These are phyloP conservation scores for Acropora tenuis DNA, from an alignment of 64 coral and sea anemone species.

Conservation along the genomic window DNA sequence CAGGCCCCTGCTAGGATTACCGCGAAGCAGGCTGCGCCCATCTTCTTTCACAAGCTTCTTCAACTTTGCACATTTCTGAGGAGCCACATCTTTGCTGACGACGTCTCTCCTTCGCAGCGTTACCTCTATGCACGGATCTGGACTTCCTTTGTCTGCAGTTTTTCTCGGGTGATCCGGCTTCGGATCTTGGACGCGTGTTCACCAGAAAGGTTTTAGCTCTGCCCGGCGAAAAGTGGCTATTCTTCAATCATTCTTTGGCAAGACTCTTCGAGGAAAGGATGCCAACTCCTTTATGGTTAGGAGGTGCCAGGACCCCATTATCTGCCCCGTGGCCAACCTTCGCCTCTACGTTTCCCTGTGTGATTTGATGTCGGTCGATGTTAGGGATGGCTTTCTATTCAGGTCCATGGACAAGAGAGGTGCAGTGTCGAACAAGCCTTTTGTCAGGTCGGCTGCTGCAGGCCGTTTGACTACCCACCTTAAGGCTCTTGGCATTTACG, in stretches of 20 bases:
- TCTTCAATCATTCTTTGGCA: too few species aligned
- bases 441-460: slow-evolving; percentile 17
- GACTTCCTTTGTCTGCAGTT: slow-evolving; percentile 44
- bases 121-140: slow-evolving; percentile 42
- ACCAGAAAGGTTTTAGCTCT: not conserved
- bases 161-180: slow-evolving; percentile 55
- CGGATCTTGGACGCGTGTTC: slow-evolving; percentile 27
- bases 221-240: too few species aligned
- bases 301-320: not conserved
- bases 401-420: slow-evolving; percentile 23
- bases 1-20: slow-evolving; percentile 13
- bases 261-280: slow-evolving; percentile 10
- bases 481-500: not conserved
- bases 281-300: not conserved
- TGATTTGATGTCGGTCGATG: not conserved
- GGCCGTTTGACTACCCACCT: not conserved
- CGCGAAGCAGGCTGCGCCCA: slow-evolving; percentile 30
- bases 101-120: not conserved
- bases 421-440: not conserved
- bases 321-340: slow-evolving; percentile 40
- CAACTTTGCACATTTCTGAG: slow-evolving; percentile 13
- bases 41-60: slow-evolving; percentile 39
- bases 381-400: slow-evolving; percentile 56
- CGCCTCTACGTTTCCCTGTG: slow-evolving; percentile 13
- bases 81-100: slow-evolving; percentile 5